Evolutionary conservation across 2,888 invertebrate genomes (phyloP), one percentile per base, ranked within the genome.

Genomic region (Drosophila neoperkinsi): DNA sequence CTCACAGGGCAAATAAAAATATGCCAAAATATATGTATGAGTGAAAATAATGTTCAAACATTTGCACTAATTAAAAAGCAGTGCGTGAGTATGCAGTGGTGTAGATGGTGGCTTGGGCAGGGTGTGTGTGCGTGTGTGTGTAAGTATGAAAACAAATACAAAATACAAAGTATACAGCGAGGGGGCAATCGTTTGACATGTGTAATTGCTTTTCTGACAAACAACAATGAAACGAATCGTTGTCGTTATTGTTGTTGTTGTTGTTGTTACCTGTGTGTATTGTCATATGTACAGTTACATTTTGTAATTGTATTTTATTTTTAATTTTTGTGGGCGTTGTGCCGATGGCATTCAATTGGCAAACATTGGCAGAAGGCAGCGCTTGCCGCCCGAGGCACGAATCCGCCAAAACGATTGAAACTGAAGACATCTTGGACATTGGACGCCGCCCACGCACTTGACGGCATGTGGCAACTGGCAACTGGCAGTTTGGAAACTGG

Each of bases 21-120:
- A 64, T 59, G 71, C 46, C 74, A 28, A 50, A 74, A 79, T 64
- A 74, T 16, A 60, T 59, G 68, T 79, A 73, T 69, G 43, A 51
- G 80, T 78, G 73, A 87, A 87, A 87, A 89, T 87, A 84, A 87
- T 85, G 84, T 87, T 72, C 82, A 89, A 88, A 84, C 80, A 87
- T 82, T 87, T 80, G 78, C 78, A 89, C 88, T 85, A 85, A 85
- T 85, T 85, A 85, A 85, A 88, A 88, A 70, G 56, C 56, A 31
- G 70, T 62, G 57, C 11, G 52, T 28, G 38, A 55, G 43, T 33
- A 2, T 28, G 16, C 25, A 9, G n/a, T 7, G 21, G 34, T 4
- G 34, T n/a, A 51, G 10, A 38, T n/a, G 41, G 25, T 36, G 43
- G 36, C 7, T 18, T 18, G 18, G 18, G 1, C 36, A 36, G 25